Conservation (phyloP, 2,113 vertebrate genomes). For the Psilopsiagon aurifrons region DNA sequence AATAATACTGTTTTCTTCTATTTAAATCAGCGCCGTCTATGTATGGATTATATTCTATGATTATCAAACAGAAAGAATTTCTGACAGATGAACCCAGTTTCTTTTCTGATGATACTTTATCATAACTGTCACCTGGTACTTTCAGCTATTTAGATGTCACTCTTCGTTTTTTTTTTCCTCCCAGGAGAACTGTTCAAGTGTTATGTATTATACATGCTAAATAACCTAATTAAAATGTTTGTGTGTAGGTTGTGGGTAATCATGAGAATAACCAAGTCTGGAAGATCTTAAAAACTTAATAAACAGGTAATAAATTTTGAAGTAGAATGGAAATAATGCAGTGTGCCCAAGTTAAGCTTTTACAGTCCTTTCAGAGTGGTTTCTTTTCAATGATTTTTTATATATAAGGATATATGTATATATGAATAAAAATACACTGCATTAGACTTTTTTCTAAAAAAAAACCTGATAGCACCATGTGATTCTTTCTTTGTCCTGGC, state of each 20-base stretch:
- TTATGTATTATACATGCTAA: constrained; percentile 52
- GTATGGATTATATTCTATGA: background rate
- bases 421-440: background rate
- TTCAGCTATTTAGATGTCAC: constrained; percentile 39
- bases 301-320: constrained; percentile 4
- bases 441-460: background rate
- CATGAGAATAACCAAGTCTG: constrained; percentile 11
- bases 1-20: constrained; percentile 5
- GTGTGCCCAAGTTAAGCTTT: background rate
- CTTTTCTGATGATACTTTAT: constrained; percentile 25
- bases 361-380: background rate
- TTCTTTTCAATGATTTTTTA: background rate
- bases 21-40: constrained; percentile 31
- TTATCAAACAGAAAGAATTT: constrained; percentile 55
- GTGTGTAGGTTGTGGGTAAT: background rate
- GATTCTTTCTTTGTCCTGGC: background rate
- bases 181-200: constrained; percentile 19
- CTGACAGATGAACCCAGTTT: constrained; percentile 33
- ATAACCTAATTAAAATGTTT: constrained; percentile 54
- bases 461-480: background rate
- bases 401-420: background rate
- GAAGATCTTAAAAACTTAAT: constrained; percentile 24
- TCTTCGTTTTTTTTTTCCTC: background rate
- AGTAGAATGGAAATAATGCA: background rate
- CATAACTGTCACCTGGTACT: constrained; percentile 21